Evolutionary conservation across 2,888 invertebrate genomes (phyloP).

Genomic region (Campaea margaritaria): DNA sequence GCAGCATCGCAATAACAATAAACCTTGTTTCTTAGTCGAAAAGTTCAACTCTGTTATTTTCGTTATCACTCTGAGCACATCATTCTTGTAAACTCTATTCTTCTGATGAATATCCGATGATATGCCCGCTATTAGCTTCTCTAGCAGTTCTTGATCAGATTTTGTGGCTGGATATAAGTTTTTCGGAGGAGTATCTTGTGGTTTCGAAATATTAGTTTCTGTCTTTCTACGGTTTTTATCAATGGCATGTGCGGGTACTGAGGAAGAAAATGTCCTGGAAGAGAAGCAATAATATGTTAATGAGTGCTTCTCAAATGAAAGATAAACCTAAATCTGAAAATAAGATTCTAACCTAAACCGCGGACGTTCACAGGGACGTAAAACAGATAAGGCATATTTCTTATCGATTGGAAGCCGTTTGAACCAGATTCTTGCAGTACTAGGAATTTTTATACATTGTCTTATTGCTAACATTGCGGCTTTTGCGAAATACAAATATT

Average conservation of each 20-base stretch:
- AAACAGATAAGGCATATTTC: slow-evolving; percentile 40
- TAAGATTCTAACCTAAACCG: slow-evolving; percentile 51
- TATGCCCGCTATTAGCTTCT: slow-evolving; percentile 68
- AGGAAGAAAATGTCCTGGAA: slow-evolving; percentile 19
- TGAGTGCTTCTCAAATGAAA: not conserved
- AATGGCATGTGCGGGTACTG: not conserved
- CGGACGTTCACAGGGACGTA: slow-evolving; percentile 27
- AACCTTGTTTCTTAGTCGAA: slow-evolving; percentile 73
- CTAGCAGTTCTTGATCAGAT: slow-evolving; percentile 65
- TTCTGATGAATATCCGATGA: slow-evolving; percentile 75
- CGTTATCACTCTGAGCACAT: slow-evolving; percentile 63
- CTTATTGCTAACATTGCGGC: slow-evolving; percentile 60
- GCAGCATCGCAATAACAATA: slow-evolving; percentile 84
- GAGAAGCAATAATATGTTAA: not conserved
- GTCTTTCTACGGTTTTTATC: slow-evolving; percentile 10
- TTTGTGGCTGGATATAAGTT: not conserved
- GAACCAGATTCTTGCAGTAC: slow-evolving; percentile 50
- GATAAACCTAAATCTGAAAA: not conserved
- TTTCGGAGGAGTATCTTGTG: slow-evolving; percentile 11
- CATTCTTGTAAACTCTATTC: slow-evolving; percentile 78
- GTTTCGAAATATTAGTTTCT: not conserved
- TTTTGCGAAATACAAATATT: not conserved
- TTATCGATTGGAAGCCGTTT: slow-evolving; percentile 45
- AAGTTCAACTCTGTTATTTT: slow-evolving; percentile 72
- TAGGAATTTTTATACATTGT: slow-evolving; percentile 61